A percentile compares a stretch with the other conserved stretches of the same genome.
Conservation (phyloP, 2,888 invertebrate genomes). For the Dermolepida albohirtum region DNA sequence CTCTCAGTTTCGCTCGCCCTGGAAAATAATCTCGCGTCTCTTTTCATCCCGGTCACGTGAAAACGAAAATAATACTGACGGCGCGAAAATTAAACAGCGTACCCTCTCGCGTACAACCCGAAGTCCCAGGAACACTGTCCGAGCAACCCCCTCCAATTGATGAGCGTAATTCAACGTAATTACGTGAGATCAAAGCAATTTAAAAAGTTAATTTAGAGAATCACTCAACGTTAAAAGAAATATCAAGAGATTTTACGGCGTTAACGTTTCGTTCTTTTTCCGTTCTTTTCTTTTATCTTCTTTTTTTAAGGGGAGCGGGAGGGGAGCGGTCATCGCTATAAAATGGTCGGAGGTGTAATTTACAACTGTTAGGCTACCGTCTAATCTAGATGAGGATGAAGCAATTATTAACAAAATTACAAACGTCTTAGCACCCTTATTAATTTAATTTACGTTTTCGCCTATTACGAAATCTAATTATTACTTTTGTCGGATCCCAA, state of each 20-base stretch:
- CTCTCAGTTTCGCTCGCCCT: slow-evolving; percentile 5
- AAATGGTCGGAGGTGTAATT: slow-evolving; percentile 1
- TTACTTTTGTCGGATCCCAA: too few relatives aligned
- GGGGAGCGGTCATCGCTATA: too few relatives aligned
- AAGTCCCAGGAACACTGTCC: not conserved
- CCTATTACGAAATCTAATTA: too few relatives aligned
- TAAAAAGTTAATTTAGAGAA: slow-evolving; percentile 36
- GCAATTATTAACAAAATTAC: too few relatives aligned
- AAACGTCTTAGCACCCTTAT: too few relatives aligned
- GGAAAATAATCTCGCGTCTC: not conserved
- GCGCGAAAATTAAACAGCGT: slow-evolving; percentile 23
- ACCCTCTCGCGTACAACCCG: not conserved
- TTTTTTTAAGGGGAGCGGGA: not conserved
- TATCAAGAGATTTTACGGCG: slow-evolving; percentile 18
- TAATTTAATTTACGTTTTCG: too few relatives aligned
- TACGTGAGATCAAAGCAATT: slow-evolving; percentile 33
- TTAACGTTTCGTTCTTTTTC: slow-evolving; percentile 5
- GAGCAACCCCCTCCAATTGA: slow-evolving; percentile 16
- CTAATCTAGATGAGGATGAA: not conserved
- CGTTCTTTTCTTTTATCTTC: not conserved
- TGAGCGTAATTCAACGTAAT: slow-evolving; percentile 34
- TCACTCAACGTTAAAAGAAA: slow-evolving; percentile 22
- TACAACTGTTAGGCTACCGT: not conserved
- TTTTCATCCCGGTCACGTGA: not conserved
- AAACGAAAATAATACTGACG: slow-evolving; percentile 3